phyloP scores from a whole-genome alignment of 2,113 vertebrate genomes.

The Gallinago paraguaiae region DNA sequence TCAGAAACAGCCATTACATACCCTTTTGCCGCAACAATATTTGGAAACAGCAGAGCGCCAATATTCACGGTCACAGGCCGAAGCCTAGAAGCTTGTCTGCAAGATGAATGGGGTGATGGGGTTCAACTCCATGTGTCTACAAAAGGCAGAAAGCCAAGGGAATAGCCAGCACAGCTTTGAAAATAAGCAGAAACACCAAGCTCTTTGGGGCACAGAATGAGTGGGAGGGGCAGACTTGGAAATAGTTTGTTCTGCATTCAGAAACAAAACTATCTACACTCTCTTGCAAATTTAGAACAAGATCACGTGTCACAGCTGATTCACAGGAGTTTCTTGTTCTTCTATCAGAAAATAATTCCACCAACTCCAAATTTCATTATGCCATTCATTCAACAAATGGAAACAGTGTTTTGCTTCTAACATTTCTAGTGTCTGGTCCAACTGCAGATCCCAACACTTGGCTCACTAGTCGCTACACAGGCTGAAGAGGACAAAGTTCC shows the following conservation, averaged over 20 bases:
- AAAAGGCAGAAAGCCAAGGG: neutral
- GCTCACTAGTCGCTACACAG: neutral
- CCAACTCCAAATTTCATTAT: neutral
- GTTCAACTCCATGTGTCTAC: neutral
- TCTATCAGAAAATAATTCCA: neutral
- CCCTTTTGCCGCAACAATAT: neutral
- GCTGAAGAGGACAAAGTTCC: neutral
- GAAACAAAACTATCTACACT: neutral
- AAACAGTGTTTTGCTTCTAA: neutral
- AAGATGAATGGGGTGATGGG: neutral
- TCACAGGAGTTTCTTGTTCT: neutral
- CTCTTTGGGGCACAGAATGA: neutral
- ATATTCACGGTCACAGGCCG: neutral
- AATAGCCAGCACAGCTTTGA: neutral
- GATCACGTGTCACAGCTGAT: neutral
- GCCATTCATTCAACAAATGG: neutral
- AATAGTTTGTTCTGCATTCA: neutral
- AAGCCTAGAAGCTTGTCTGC: neutral
- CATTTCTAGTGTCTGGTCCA: neutral
- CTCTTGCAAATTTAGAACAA: neutral
- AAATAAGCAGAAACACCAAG: conserved; percentile 1
- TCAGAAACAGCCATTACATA: neutral
- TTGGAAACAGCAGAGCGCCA: neutral
- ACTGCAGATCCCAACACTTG: neutral
- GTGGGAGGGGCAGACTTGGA: neutral